A percentile compares a stretch with the other conserved stretches of the same genome.
Evolutionary conservation across 2,113 vertebrate genomes (phyloP).

Genomic region (Saguinus midas): DNA sequence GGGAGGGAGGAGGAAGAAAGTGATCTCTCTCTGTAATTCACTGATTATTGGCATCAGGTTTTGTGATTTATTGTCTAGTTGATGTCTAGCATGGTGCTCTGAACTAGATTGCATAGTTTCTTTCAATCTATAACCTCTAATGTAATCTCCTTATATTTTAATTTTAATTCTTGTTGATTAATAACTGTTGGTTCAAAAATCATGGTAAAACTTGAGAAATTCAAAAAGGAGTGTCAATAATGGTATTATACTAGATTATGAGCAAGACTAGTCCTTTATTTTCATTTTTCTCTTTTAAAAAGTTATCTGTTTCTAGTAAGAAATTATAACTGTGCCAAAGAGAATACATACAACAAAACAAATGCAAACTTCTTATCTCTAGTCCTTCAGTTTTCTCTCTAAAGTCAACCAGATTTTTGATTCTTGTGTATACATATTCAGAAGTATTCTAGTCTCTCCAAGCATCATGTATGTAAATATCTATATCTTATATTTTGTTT

Average conservation of each 20-base stretch:
- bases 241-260: background rate
- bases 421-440: background rate
- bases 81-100: background rate
- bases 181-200: background rate
- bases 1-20: background rate
- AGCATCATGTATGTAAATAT: background rate
- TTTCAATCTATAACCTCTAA: background rate
- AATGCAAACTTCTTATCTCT: background rate
- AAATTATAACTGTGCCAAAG: background rate
- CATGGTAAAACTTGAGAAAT: background rate
- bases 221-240: background rate
- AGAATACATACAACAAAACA: background rate
- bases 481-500: background rate
- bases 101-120: background rate
- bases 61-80: background rate
- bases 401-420: background rate
- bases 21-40: background rate
- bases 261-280: background rate
- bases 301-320: background rate
- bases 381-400: background rate
- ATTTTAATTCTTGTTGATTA: conserved; percentile 17
- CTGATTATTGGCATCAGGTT: background rate
- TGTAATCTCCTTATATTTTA: background rate
- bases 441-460: background rate
- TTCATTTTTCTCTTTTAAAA: background rate